phyloP scores from a whole-genome alignment of 1,140 invertebrate genomes.

The Acromyrmex echinatior region DNA sequence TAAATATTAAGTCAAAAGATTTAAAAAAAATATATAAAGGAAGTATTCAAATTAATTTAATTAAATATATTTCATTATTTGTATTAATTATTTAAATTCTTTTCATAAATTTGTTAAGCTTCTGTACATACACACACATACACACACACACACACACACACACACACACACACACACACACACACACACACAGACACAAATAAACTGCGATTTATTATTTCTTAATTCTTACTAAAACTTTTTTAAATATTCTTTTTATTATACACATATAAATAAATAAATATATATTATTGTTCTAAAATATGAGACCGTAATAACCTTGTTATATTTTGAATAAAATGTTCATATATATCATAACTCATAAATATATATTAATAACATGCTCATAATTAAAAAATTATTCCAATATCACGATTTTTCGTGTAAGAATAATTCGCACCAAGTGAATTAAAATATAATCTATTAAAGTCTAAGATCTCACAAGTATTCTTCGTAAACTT shows the following conservation, averaged over 20 bases:
- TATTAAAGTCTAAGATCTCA: neutral
- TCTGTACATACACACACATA: too few relatives aligned
- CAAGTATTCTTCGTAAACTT: neutral
- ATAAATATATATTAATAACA: neutral
- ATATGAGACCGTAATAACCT: neutral
- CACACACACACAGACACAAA: too few relatives aligned
- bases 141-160: too few relatives aligned
- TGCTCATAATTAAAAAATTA: neutral
- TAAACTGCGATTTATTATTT: neutral
- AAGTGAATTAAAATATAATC: neutral
- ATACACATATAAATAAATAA: neutral
- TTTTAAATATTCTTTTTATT: neutral
- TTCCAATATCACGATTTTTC: neutral
- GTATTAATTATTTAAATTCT: neutral
- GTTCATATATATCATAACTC: too few relatives aligned
- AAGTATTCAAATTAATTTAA: too few relatives aligned
- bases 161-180: too few relatives aligned
- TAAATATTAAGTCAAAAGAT: too few relatives aligned
- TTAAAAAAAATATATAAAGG: neutral
- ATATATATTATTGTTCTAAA: too few relatives aligned
- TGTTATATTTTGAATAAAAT: neutral
- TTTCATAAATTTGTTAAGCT: neutral
- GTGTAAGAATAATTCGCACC: neutral
- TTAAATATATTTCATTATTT: too few relatives aligned
- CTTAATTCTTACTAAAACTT: neutral